Evolutionary conservation across 2,888 invertebrate species (phyloP), one percentile per base, ranked within the genome.

Genomic region (Volucella inanis): DNA sequence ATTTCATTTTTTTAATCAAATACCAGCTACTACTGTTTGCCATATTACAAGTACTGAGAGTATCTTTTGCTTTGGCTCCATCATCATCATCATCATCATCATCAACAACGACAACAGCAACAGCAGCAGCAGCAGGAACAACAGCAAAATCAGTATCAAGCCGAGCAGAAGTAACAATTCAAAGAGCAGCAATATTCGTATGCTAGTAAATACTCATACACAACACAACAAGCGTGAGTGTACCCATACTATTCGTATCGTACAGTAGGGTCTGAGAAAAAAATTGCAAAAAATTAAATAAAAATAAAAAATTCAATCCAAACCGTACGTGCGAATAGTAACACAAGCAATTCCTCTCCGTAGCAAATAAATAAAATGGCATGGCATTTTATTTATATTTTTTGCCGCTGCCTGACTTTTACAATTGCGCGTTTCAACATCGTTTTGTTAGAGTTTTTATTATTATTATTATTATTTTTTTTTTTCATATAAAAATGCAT

Each of bases 281-380:
- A 31, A 11, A 75, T 15, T 39, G 15, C 8, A 41, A 59, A 41
- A 15, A 31, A 31, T 31, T 31, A 31, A 22, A 22, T 22, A 1
- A 57, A 54, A 15, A 8, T 15, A 12, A 68, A 54, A 68, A 31
- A 31, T 31, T 31, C 6, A 31, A 31, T 31, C 31, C 31, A 31
- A 31, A 31, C 31, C 31, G 31, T 31, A 31, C 31, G 31, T 31
- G 6, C 75, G 70, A 80, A 79, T 76, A 79, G 71, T 80, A 76
- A 67, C 80, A 67, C 80, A 80, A 80, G 79, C 80, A 84, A 67
- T 75, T 67, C 80, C 80, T 70, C 67, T 80, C 67, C 55, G 12
- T 43, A 80, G 76, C 71, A 67, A 85, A 76, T 85, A 80, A 85
- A 85, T 85, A 80, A 85, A 80, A 85, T 85, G 75, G 75, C 80